Conservation (phyloP, 2,888 invertebrate genomes). For the Mimas tiliae region DNA sequence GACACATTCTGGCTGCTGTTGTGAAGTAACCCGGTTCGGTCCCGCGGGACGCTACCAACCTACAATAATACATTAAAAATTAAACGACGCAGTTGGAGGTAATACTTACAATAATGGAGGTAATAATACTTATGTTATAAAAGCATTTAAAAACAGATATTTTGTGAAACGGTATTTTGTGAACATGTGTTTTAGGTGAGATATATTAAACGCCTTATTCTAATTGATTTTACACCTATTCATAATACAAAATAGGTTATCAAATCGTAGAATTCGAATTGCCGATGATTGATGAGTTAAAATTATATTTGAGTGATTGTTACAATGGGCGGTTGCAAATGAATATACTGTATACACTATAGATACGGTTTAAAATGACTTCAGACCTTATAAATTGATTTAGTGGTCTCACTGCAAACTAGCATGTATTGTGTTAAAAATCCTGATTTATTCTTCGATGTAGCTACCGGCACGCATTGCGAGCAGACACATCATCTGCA, state of each 20-base stretch:
- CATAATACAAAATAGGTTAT: conserved; percentile 37
- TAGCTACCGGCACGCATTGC: too few relatives aligned
- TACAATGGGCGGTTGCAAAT: conserved; percentile 34
- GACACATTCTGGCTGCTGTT: conserved; percentile 36
- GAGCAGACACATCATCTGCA: too few relatives aligned
- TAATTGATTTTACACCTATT: conserved; percentile 36
- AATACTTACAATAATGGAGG: conserved; percentile 82
- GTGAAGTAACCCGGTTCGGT: conserved; percentile 22
- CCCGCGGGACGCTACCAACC: conserved; percentile 28
- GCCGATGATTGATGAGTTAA: conserved; percentile 32
- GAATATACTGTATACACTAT: conserved; percentile 30
- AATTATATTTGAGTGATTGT: conserved; percentile 34
- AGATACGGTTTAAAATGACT: conserved; percentile 11
- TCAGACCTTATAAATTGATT: neutral
- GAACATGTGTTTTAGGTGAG: conserved; percentile 61
- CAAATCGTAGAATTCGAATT: conserved; percentile 14
- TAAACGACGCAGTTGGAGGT: conserved; percentile 74
- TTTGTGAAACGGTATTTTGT: conserved; percentile 72
- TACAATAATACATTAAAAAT: conserved; percentile 59
- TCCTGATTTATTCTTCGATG: too few relatives aligned
- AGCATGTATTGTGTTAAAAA: neutral
- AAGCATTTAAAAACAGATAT: conserved; percentile 61
- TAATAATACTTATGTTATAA: conserved; percentile 80
- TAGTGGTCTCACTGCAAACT: too few relatives aligned
- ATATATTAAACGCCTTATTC: conserved; percentile 33